phyloP scores from a whole-genome alignment of 2,797 vertebrate genomes.

The Acridotheres tristis region DNA sequence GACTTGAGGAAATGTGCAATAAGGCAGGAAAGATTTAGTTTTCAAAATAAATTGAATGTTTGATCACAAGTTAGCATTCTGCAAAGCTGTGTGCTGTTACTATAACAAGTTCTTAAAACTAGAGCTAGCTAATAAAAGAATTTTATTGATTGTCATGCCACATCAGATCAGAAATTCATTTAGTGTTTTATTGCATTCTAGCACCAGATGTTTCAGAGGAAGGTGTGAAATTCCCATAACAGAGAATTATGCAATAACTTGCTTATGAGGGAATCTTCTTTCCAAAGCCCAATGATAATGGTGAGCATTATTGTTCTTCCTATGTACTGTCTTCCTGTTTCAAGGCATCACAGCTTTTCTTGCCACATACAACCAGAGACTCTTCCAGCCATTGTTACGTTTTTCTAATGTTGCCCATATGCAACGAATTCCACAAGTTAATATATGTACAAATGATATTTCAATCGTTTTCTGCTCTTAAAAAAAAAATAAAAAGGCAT shows the following conservation, averaged over 20 bases:
- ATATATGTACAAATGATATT: background rate
- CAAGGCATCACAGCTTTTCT: background rate
- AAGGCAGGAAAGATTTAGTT: conserved; percentile 19
- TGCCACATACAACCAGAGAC: background rate
- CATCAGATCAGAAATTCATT: conserved; percentile 59
- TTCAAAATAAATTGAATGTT: conserved; percentile 46
- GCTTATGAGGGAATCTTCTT: conserved; percentile 44
- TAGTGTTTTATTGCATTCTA: conserved; percentile 57
- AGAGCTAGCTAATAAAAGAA: conserved; percentile 38
- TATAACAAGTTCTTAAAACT: conserved; percentile 47
- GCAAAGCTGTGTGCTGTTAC: background rate
- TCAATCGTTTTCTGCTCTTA: background rate
- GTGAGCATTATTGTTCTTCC: background rate
- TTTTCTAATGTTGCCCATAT: background rate
- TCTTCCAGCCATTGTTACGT: background rate
- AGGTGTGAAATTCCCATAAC: conserved; percentile 59
- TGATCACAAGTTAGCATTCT: conserved; percentile 40
- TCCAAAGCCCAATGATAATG: background rate
- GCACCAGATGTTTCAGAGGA: conserved; percentile 53
- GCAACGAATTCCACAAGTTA: background rate
- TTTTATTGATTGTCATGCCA: conserved; percentile 56
- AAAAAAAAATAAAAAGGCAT: background rate
- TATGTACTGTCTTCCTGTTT: background rate
- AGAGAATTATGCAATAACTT: conserved; percentile 66
- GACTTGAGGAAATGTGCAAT: background rate